A percentile compares a stretch with the other conserved stretches of the same genome.
phyloP scores from a whole-genome alignment of 2,113 vertebrate species.

The Danionella cerebrum region DNA sequence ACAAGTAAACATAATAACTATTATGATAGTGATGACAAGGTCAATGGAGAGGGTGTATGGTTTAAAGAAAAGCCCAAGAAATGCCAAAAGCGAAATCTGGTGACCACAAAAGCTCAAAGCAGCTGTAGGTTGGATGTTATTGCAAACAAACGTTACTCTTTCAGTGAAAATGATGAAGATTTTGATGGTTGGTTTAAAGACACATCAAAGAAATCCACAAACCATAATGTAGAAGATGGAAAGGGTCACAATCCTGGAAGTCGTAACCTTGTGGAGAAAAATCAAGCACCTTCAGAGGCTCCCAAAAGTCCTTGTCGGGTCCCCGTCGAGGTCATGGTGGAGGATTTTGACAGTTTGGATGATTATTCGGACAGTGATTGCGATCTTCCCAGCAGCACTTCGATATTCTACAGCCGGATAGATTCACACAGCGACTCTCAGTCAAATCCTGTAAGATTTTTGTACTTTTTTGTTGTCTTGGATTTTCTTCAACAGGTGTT shows the following conservation, averaged over 20 bases:
- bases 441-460: conserved; percentile 57
- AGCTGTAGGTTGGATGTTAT: conserved; percentile 42
- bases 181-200: conserved; percentile 58
- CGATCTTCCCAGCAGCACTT: conserved; percentile 49
- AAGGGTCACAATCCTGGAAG: too few species aligned
- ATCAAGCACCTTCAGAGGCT: too few species aligned
- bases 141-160: conserved; percentile 52
- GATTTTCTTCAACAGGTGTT: background rate
- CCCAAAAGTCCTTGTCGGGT: conserved; percentile 55
- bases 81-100: conserved; percentile 34
- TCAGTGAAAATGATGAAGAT: too few species aligned
- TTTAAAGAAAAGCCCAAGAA: too few species aligned
- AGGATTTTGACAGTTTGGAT: conserved; percentile 59
- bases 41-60: conserved; percentile 45
- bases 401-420: conserved; percentile 23
- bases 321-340: conserved; percentile 55
- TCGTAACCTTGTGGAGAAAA: too few species aligned
- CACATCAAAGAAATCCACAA: conserved; percentile 54
- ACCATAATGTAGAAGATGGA: too few species aligned
- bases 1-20: too few species aligned
- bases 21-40: conserved; percentile 59
- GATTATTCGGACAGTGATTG: conserved; percentile 63
- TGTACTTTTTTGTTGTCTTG: background rate
- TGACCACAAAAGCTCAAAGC: conserved; percentile 24
- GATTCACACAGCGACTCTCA: conserved; percentile 57